These are phyloP conservation scores for Synanthedon formicaeformis DNA, from an alignment of 2,888 invertebrate species.

Conservation along the genomic window DNA sequence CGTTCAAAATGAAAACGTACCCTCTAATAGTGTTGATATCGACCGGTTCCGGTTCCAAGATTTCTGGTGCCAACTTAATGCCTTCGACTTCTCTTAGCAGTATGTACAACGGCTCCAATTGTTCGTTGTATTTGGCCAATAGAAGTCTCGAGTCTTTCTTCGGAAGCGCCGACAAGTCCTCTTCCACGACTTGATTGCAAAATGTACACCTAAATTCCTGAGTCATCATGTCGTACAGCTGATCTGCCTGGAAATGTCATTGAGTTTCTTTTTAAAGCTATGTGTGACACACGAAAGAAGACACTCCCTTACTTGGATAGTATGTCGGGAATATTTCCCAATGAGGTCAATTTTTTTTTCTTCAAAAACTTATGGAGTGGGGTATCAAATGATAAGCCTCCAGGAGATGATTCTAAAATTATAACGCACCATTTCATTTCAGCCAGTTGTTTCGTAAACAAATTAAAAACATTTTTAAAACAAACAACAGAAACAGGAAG, in stretches of 20 bases:
- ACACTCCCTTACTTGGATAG: too few relatives aligned
- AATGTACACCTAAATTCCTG: conserved; percentile 91
- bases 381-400: too few relatives aligned
- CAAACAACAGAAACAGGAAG: too few relatives aligned
- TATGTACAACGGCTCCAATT: conserved; percentile 91
- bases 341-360: too few relatives aligned
- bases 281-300: neutral
- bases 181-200: conserved; percentile 90
- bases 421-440: too few relatives aligned
- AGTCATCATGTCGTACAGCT: conserved; percentile 85
- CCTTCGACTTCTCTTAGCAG: conserved; percentile 92
- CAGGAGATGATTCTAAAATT: too few relatives aligned
- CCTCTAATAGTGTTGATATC: conserved; percentile 88
- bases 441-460: too few relatives aligned
- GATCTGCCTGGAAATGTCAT: conserved; percentile 76
- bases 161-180: conserved; percentile 92
- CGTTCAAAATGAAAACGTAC: conserved; percentile 25
- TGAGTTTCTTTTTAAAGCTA: too few relatives aligned
- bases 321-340: too few relatives aligned
- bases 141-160: conserved; percentile 92
- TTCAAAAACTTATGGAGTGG: too few relatives aligned
- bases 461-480: too few relatives aligned
- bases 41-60: conserved; percentile 94
- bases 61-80: conserved; percentile 91
- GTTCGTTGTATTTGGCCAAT: conserved; percentile 93